Evolutionary conservation across 37 sponge, comb jelly and placozoan genomes (phyloP).

Genomic region (Beroe ovata): DNA sequence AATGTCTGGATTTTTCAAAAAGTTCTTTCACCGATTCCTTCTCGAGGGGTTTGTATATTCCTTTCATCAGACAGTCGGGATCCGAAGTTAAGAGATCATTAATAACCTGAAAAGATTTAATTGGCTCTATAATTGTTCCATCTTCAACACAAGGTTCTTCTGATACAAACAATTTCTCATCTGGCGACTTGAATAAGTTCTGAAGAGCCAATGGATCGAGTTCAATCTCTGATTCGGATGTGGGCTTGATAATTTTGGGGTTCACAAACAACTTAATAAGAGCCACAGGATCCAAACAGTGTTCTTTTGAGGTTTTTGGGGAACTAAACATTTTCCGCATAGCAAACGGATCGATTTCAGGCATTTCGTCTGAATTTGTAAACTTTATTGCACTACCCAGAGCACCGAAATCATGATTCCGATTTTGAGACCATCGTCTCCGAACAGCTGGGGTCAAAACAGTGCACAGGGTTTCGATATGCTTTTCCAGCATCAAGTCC

Average conservation of each 20-base stretch:
- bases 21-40: slow-evolving; percentile 15
- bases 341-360: slow-evolving; percentile 2
- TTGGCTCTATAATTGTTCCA: neutral
- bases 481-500: neutral
- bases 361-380: neutral
- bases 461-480: slow-evolving; percentile 31
- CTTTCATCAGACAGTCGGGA: neutral
- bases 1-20: neutral
- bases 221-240: neutral
- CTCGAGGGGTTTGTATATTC: slow-evolving; percentile 7
- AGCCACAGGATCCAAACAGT: slow-evolving; percentile 7
- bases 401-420: slow-evolving; percentile 20
- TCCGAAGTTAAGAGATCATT: slow-evolving; percentile 1
- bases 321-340: slow-evolving; percentile 11
- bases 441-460: slow-evolving; percentile 15
- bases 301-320: neutral
- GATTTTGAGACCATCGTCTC: slow-evolving; percentile 57
- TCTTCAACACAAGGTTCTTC: neutral
- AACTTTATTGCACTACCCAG: neutral
- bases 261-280: slow-evolving; percentile 42
- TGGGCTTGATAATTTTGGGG: neutral
- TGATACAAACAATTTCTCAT: neutral
- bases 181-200: slow-evolving; percentile 12
- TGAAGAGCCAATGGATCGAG: slow-evolving; percentile 27
- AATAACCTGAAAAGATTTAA: neutral